Base-by-base conservation (phyloP, 2,888 invertebrate genomes). In the Agrotis segetum region DNA sequence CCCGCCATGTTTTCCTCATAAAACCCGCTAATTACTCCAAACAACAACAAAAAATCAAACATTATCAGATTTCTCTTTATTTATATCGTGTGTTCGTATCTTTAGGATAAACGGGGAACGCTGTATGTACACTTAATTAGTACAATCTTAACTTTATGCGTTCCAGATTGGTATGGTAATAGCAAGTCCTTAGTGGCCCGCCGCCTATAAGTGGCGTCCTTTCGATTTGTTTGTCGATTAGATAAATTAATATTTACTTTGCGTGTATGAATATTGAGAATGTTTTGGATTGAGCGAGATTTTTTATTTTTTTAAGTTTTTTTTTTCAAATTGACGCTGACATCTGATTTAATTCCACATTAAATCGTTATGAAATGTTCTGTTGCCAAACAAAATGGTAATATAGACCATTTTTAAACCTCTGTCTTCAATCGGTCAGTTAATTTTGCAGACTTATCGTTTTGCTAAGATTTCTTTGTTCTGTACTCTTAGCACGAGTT, bases 121-220 rank as follows among this genome's bases (percentile, higher is more conserved):
- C 82, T 87, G 87, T 50, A 86, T 87, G 89, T 91, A 91, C 88
- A 90, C 91, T 95, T 95, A 95, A 95, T 95, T 95, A 95, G 92
- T 93, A 91, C 92, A 93, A 94, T 94, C 95, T 93, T 89, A 92
- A 93, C 90, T 95, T 95, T 95, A 95, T 95, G 93, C 94, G 91
- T 87, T 88, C 83, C 88, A 93, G 96, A 95, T 96, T 94, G 93
- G 88, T 93, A 95, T 95, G 95, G 91, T 93, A 95, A 95, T 95
- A 89, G 84, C 40, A 40, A 40, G 88, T 84, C 86, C 90, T 89
- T 89, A 90, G 84, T 66, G 46, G 21, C 56, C 44, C 69, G 78
- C 88, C 89, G 87, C 85, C 83, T 40, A 85, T 92, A 94, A 94
- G 94, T 94, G 95, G 91, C 93, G 91, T 94, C 90, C 91, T 92